These are phyloP conservation scores for Spinus olivaceus DNA, from an alignment of 2,797 vertebrate genomes.

Conservation along the genomic window DNA sequence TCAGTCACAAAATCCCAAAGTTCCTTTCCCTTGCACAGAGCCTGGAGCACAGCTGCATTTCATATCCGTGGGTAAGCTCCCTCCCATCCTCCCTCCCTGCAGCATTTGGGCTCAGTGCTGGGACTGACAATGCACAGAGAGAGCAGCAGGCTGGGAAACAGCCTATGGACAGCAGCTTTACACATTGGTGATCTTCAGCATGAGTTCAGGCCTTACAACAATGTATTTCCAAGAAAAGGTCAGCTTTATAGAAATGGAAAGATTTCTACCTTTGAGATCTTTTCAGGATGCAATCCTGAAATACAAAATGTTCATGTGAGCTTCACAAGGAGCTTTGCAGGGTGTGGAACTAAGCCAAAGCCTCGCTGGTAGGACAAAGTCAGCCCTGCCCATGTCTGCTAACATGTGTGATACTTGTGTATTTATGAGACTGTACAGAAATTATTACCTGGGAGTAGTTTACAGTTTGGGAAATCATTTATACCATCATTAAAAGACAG, in stretches of 20 bases:
- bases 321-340: not conserved
- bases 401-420: accelerated
- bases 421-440: not conserved
- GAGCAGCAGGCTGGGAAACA: not conserved
- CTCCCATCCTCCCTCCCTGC: not conserved
- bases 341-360: not conserved
- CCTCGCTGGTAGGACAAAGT: not conserved
- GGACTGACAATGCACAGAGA: accelerated
- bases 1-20: not conserved
- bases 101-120: not conserved
- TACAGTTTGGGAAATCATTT: not conserved
- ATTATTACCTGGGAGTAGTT: not conserved
- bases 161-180: too few relatives aligned
- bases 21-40: not conserved
- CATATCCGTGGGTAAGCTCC: not conserved
- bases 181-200: accelerated
- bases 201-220: not conserved
- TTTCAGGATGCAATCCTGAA: not conserved
- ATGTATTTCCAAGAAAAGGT: not conserved
- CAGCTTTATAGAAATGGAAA: not conserved
- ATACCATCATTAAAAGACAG: constrained; percentile 34
- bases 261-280: not conserved
- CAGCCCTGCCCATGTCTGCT: not conserved
- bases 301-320: accelerated
- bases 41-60: not conserved